phyloP scores from a whole-genome alignment of 2,113 vertebrate species.

The Lepus americanus region DNA sequence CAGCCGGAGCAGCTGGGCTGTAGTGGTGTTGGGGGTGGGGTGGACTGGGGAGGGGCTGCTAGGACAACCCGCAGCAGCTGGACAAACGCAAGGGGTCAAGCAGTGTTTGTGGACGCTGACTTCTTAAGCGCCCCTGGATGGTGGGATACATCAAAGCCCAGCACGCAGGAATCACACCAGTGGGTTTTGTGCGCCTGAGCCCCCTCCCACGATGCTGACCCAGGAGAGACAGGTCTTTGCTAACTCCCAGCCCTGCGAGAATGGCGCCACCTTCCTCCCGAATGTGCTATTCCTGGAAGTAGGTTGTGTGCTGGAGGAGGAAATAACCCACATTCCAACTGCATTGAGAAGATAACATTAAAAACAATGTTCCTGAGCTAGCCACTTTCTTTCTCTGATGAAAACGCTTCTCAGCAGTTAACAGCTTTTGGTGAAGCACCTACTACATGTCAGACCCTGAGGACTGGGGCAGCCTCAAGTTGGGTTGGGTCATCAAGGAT shows the following conservation, averaged over 20 bases:
- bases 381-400: neutral
- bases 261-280: neutral
- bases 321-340: neutral
- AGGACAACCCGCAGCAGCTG: conserved; percentile 69
- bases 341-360: neutral
- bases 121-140: neutral
- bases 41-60: neutral
- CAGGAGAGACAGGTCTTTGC: neutral
- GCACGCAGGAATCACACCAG: neutral
- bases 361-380: neutral
- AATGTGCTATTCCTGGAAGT: conserved; percentile 28
- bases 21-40: neutral
- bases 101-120: conserved; percentile 51
- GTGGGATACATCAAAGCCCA: conserved; percentile 45
- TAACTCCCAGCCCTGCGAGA: neutral
- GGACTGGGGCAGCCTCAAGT: neutral
- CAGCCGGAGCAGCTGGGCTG: conserved; percentile 65
- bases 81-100: conserved; percentile 72
- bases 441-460: neutral
- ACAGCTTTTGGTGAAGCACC: neutral
- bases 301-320: neutral
- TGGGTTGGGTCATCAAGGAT: neutral
- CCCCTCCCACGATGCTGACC: neutral
- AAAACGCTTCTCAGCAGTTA: conserved; percentile 11
- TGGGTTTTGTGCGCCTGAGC: neutral